phyloP scores from a whole-genome alignment of 2,888 invertebrate species.

The Gnatocerus cornutus region DNA sequence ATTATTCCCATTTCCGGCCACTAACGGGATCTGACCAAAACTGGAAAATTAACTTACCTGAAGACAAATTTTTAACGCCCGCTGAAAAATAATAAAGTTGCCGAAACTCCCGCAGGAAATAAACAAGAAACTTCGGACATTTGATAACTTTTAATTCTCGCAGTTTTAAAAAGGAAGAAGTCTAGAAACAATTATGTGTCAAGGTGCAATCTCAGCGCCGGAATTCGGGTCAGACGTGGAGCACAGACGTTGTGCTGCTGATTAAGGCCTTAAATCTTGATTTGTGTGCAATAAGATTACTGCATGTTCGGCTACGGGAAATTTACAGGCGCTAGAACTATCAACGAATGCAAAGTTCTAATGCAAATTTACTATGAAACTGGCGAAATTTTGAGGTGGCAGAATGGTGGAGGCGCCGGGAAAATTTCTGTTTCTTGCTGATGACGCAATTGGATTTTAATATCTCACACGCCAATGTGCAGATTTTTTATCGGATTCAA shows the following conservation, averaged over 20 bases:
- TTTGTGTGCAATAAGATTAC: conserved; percentile 15
- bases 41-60: conserved; percentile 7
- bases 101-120: background rate
- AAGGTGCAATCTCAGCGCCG: conserved; percentile 3
- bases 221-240: background rate
- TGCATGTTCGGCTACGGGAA: conserved; percentile 7
- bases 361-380: too few relatives aligned
- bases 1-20: conserved; percentile 31
- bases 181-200: conserved; percentile 1
- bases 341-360: background rate
- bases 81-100: background rate
- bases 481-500: too few relatives aligned
- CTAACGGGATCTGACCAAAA: conserved; percentile 34
- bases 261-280: conserved; percentile 21
- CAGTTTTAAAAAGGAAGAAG: background rate
- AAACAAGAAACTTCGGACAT: background rate
- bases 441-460: too few relatives aligned
- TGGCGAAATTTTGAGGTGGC: too few relatives aligned
- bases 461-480: too few relatives aligned
- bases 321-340: conserved; percentile 4
- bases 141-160: conserved; percentile 2
- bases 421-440: too few relatives aligned
- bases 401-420: too few relatives aligned
- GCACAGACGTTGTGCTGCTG: conserved; percentile 1
- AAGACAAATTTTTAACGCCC: conserved; percentile 7